Evolutionary conservation across 2,888 invertebrate species (phyloP).

Genomic region (Zhengitettix transpicula): DNA sequence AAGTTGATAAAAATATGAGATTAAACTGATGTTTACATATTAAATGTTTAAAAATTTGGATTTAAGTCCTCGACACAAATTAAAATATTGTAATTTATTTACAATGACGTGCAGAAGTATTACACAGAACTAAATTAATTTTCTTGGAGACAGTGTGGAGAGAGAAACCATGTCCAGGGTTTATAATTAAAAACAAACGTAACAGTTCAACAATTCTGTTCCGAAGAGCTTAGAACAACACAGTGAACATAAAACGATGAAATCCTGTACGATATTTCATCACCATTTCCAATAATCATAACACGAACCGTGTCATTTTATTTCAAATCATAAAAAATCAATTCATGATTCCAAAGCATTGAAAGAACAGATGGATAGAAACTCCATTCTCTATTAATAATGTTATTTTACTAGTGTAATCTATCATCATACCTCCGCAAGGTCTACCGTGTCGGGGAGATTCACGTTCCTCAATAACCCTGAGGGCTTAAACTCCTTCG

Average conservation of each 20-base stretch:
- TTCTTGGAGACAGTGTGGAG: slow-evolving; percentile 3
- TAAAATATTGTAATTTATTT: too few species aligned
- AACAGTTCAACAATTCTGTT: neutral
- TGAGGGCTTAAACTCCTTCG: too few species aligned
- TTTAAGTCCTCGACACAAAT: too few species aligned
- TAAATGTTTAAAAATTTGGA: too few species aligned
- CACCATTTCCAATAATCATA: neutral
- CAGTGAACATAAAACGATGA: neutral
- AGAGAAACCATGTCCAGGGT: slow-evolving; percentile 6
- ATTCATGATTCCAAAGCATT: neutral
- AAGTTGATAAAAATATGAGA: neutral
- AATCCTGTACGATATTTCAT: neutral
- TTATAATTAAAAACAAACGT: neutral
- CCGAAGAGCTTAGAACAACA: neutral
- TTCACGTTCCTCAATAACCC: too few species aligned
- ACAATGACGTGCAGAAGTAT: neutral
- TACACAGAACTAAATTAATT: neutral
- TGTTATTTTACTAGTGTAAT: too few species aligned
- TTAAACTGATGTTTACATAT: neutral
- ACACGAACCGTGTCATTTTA: too few species aligned
- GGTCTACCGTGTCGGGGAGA: too few species aligned
- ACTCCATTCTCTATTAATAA: too few species aligned
- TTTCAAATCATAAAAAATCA: slow-evolving; percentile 3
- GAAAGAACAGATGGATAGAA: too few species aligned
- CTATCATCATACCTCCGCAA: too few species aligned